Percentiles rank a stretch among this genome's conserved stretches.
Evolutionary conservation across 2,797 vertebrate genomes (phyloP).

Genomic region (Acomys russatus): DNA sequence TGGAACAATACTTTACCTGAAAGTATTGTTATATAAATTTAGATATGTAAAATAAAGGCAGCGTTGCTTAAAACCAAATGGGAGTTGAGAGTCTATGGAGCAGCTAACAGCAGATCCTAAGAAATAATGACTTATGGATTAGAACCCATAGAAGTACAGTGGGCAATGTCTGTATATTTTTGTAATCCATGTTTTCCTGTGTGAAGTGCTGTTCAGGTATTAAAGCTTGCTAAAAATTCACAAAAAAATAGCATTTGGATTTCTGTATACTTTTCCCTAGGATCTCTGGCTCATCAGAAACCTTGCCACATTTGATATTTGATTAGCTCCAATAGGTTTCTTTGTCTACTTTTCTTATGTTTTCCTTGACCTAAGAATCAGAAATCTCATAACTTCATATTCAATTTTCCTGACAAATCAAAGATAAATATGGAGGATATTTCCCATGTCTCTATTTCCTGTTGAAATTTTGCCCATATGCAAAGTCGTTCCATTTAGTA

Average conservation of each 20-base stretch:
- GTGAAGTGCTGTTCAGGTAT: not conserved
- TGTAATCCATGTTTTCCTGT: not conserved
- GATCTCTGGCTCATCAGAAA: not conserved
- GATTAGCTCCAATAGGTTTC: not conserved
- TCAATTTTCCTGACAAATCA: not conserved
- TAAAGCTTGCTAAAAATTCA: not conserved
- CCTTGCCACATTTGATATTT: not conserved
- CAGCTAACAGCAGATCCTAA: not conserved
- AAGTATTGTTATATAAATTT: not conserved
- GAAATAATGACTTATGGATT: not conserved
- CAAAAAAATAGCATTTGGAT: not conserved
- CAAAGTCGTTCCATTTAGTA: not conserved
- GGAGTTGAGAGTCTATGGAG: not conserved
- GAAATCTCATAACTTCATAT: not conserved
- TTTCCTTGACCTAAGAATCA: not conserved
- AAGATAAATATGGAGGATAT: not conserved
- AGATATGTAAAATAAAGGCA: constrained; percentile 1
- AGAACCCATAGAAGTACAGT: not conserved
- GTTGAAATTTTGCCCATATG: not conserved
- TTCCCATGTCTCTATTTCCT: not conserved
- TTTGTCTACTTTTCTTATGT: not conserved
- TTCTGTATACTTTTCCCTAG: not conserved
- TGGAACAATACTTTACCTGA: not conserved
- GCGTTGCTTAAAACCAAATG: not conserved
- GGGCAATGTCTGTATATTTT: not conserved